Conservation (phyloP, 2,888 invertebrate genomes). For the Melieria picta region DNA sequence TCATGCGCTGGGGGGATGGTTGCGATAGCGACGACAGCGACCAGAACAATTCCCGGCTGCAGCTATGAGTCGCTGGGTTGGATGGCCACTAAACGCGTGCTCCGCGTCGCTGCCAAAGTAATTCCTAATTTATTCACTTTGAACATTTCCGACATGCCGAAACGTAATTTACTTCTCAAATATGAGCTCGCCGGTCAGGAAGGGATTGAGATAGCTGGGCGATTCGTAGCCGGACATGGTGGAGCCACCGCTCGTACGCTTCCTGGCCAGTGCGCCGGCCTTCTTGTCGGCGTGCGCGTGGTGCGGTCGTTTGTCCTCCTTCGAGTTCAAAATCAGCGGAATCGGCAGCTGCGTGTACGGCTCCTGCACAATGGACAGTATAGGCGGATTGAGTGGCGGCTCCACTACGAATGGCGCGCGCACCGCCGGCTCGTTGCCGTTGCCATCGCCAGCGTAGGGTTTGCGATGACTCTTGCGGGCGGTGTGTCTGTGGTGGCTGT, state of each 20-base stretch:
- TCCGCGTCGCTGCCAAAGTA: neutral
- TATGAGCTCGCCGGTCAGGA: conserved; percentile 60
- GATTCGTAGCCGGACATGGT: conserved; percentile 54
- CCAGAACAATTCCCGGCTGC: too few species aligned
- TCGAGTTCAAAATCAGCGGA: conserved; percentile 58
- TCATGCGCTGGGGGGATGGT: too few species aligned
- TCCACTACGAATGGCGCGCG: conserved; percentile 40
- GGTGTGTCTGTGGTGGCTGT: conserved; percentile 54
- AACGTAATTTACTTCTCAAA: conserved; percentile 55
- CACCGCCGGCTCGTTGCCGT: conserved; percentile 12
- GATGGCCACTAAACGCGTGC: neutral
- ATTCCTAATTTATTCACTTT: conserved; percentile 31
- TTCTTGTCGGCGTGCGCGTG: conserved; percentile 49
- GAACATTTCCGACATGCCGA: neutral
- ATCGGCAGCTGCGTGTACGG: conserved; percentile 60
- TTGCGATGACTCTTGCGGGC: conserved; percentile 45
- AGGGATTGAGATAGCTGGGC: conserved; percentile 59
- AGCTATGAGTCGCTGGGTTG: too few species aligned
- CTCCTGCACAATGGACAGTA: conserved; percentile 49
- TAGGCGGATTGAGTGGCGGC: conserved; percentile 54
- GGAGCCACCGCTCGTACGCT: conserved; percentile 53
- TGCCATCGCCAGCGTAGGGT: neutral
- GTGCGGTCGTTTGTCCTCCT: conserved; percentile 58
- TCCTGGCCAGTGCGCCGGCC: conserved; percentile 48
- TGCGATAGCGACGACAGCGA: too few species aligned